These are phyloP conservation scores for Probosciger aterrimus DNA, from an alignment of 2,113 vertebrate genomes.

Conservation along the genomic window DNA sequence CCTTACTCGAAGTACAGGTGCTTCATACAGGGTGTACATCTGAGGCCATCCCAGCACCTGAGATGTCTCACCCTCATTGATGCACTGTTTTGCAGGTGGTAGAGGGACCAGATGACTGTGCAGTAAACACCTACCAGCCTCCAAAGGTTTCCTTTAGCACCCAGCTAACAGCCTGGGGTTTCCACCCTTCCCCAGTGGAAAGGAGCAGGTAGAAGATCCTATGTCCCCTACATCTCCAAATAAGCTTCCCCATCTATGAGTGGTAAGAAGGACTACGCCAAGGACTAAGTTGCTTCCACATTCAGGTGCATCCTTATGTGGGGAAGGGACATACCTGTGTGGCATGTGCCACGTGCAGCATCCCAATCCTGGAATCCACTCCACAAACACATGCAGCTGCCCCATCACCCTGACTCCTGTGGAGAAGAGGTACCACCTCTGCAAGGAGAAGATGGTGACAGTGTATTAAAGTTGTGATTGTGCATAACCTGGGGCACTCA, in stretches of 20 bases:
- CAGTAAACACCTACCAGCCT: not conserved
- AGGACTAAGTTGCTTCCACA: not conserved
- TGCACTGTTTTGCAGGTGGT: not conserved
- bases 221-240: not conserved
- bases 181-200: not conserved
- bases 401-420: not conserved
- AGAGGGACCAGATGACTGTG: not conserved
- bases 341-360: not conserved
- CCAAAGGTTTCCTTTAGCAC: not conserved
- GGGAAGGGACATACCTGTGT: not conserved
- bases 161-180: not conserved
- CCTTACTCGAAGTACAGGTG: not conserved
- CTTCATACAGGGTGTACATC: not conserved
- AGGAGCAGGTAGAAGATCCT: not conserved
- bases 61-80: not conserved
- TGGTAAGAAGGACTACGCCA: not conserved
- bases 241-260: not conserved
- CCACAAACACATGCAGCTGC: not conserved
- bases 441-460: not conserved
- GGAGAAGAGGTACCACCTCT: not conserved
- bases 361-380: not conserved
- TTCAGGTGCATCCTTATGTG: not conserved
- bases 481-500: not conserved
- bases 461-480: not conserved
- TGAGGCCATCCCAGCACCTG: not conserved